Base-by-base conservation (phyloP, 2,888 invertebrate genomes). In the Sinelater perroti region DNA sequence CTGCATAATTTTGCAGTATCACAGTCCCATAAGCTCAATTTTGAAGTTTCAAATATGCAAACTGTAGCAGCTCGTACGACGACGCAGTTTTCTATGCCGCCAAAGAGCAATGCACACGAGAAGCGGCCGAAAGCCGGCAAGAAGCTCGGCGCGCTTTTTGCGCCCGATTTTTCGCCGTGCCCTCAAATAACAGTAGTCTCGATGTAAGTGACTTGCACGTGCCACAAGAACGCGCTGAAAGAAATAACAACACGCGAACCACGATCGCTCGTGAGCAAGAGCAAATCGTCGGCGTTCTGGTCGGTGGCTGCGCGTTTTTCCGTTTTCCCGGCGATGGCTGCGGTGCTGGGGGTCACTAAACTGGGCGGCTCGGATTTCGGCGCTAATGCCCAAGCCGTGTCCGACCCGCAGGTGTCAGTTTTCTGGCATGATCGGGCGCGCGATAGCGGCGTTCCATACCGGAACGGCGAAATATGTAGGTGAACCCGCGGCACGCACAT, bases 211-310 rank as follows among this genome's bases (percentile, higher is more conserved):
- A 66, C 56, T 66, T 70, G 68, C 72, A 71, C 72, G 72, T 72
- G 72, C 72, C 71, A 60, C 42, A 31, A 61, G 61, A 64, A 61
- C 65, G 60, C 59, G 65, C 53, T 54, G 61, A 64, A 69, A 65
- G 59, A 56, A 66, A 66, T 63, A 56, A 63, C 64, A 69, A 69
- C 72, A 70, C 69, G 72, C 70, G 68, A 71, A 69, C 70, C 72
- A 72, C 70, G 71, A 70, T 67, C 64, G 67, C 68, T 71, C 71
- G 71, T 72, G 72, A 72, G 63, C 61, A 63, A 65, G 44, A 61
- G 52, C 46, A 53, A 53, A 58, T 58, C 58, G 53, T 58, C 58
- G 28, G 40, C 53, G 53, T 58, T 54, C 46, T 54, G 36, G 26
- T 54, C 24, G 46, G 58, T 64, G 63, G 54, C 58, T 69, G 62